Percentiles rank a stretch among this genome's conserved stretches.
Evolutionary conservation across 2,797 vertebrate genomes (phyloP).

Genomic region (Apodemus agrarius): DNA sequence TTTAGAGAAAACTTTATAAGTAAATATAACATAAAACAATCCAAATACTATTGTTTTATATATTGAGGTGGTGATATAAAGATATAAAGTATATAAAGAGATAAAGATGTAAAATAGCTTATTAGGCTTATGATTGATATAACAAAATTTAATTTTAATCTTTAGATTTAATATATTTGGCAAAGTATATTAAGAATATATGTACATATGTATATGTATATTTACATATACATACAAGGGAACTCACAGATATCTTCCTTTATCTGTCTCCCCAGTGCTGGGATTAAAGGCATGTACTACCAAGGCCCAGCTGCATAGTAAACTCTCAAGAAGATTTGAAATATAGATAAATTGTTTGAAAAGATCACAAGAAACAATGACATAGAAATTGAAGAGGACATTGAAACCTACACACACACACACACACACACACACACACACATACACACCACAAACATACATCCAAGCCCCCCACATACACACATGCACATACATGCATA

Average conservation of each 20-base stretch:
- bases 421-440: too few species aligned
- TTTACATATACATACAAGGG: too few species aligned
- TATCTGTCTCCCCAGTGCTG: not conserved
- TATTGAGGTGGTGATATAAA: not conserved
- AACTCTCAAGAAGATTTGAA: not conserved
- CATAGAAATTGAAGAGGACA: not conserved
- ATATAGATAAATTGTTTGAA: not conserved
- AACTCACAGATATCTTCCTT: not conserved
- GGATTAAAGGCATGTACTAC: not conserved
- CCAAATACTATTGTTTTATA: not conserved
- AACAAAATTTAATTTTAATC: not conserved
- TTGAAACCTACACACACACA: not conserved
- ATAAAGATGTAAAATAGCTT: not conserved
- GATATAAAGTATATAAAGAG: too few species aligned
- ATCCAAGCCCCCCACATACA: not conserved
- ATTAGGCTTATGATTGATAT: not conserved
- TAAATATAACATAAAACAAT: slow-evolving; percentile 3
- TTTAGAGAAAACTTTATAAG: slow-evolving; percentile 19
- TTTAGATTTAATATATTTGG: not conserved
- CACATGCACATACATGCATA: not conserved
- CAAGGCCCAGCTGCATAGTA: not conserved
- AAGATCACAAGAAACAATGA: not conserved
- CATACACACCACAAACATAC: not conserved
- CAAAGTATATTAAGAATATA: not conserved
- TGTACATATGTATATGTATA: not conserved